These are phyloP conservation scores for Antechinus stuartii DNA, from an alignment of 2,113 vertebrate genomes.

Conservation along the genomic window DNA sequence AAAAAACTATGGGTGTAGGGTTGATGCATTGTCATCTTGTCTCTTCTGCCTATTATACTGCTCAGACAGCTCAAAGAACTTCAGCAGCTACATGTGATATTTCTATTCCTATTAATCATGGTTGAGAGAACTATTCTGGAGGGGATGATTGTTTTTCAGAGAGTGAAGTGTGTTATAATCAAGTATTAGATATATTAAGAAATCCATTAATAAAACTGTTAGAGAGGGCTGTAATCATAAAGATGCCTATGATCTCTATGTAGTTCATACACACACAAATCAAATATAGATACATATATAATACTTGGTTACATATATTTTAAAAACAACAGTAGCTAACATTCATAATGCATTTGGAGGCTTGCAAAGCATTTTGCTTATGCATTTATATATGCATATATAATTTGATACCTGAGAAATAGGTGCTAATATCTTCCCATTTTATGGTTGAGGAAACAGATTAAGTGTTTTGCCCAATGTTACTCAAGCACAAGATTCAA, in stretches of 20 bases:
- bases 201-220: slow-evolving; percentile 60
- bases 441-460: not conserved
- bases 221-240: not conserved
- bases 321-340: not conserved
- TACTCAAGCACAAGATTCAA: not conserved
- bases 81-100: slow-evolving; percentile 77
- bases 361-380: not conserved
- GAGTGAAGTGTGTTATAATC: slow-evolving; percentile 63
- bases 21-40: slow-evolving; percentile 76
- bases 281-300: not conserved
- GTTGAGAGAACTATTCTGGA: slow-evolving; percentile 70
- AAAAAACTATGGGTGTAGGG: slow-evolving; percentile 53
- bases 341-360: not conserved
- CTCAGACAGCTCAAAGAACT: slow-evolving; percentile 77
- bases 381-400: not conserved
- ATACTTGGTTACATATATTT: not conserved
- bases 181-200: slow-evolving; percentile 73
- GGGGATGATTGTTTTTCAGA: slow-evolving; percentile 74
- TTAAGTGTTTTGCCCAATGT: not conserved
- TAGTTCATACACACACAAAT: not conserved
- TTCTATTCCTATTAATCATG: slow-evolving; percentile 82
- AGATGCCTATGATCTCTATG: accelerated
- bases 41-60: slow-evolving; percentile 76
- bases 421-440: too few species aligned
- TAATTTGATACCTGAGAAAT: too few species aligned